Evolutionary conservation across 2,888 invertebrate genomes (phyloP), one percentile per base, ranked within the genome.

Genomic region (Danaus chrysippus): DNA sequence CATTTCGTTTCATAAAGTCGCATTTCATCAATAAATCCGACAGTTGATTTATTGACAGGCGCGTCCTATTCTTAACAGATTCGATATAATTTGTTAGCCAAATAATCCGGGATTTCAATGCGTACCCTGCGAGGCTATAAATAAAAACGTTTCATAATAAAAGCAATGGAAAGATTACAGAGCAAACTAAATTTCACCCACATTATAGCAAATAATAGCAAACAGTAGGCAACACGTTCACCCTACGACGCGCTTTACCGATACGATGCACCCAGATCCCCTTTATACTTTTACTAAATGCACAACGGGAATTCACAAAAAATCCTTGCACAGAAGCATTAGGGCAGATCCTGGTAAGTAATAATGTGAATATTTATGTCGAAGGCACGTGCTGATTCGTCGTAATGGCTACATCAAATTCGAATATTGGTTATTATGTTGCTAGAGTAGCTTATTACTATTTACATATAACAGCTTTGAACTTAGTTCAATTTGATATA

Each of bases 11-110:
- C 69, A 79, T 76, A 78, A 76, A 78, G 78, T 83, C 81, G 74
- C 79, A 80, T 83, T 83, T 84, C 83, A 82, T 81, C 86, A 78
- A 86, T 87, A 86, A 86, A 86, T 84, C 84, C 81, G 64, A 74
- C 77, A 73, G 77, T 82, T 89, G 88, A 90, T 89, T 89, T 88
- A 90, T 86, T 79, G 88, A 86, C 86, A 83, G 79, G 82, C 81
- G 76, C 82, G 81, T 87, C 83, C 84, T 83, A 86, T 87, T 87
- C 86, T 84, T 77, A 81, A 81, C 86, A 84, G 87, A 88, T 86
- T 86, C 85, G 77, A 82, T 82, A 83, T 89, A 90, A 90, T 90
- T 91, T 91, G 91, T 91, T 88, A 90, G 85, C 87, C 87, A 90
- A 91, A 90, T 90, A 90, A 90, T 90, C 89, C 88, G 77, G 85